Conservation (phyloP, 2,797 vertebrate genomes). For the Pipistrellus pipistrellus region DNA sequence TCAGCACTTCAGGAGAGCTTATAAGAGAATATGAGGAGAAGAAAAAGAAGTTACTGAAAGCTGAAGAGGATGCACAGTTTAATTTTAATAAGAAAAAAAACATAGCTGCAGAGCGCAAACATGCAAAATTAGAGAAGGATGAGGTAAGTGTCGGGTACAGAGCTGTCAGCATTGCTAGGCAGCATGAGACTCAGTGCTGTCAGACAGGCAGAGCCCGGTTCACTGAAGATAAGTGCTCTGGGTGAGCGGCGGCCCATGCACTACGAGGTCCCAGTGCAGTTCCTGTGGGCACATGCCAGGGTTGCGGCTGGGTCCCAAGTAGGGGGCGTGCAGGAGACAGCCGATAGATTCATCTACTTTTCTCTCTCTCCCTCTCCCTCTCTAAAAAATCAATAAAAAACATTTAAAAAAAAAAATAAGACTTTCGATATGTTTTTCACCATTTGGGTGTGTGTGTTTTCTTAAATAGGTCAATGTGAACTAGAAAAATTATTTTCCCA, state of each 20-base stretch:
- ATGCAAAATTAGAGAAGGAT: constrained; percentile 92
- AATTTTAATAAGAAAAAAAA: constrained; percentile 95
- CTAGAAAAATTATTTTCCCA: neutral
- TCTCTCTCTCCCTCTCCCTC: too few relatives aligned
- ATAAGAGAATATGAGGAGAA: constrained; percentile 92
- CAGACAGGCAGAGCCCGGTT: neutral
- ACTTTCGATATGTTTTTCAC: neutral
- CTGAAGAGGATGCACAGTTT: constrained; percentile 94
- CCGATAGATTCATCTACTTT: too few relatives aligned
- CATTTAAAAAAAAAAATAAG: neutral
- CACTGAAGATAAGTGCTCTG: neutral
- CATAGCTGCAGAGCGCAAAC: constrained; percentile 92
- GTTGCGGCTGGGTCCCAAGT: too few relatives aligned
- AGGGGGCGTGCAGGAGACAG: too few relatives aligned
- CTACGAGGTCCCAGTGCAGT: too few relatives aligned
- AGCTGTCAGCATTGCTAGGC: neutral
- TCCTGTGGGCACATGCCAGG: too few relatives aligned
- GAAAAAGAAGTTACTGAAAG: constrained; percentile 91
- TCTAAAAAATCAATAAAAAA: neutral
- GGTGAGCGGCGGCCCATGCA: too few relatives aligned
- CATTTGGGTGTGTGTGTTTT: neutral
- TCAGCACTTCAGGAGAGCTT: constrained; percentile 93
- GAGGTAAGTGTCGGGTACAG: constrained; percentile 90
- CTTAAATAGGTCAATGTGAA: neutral
- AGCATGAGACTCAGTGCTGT: neutral